Evolutionary conservation across 2,888 invertebrate species (phyloP), one percentile per base, ranked within the genome.

Genomic region (Listrodromus nycthemerus): DNA sequence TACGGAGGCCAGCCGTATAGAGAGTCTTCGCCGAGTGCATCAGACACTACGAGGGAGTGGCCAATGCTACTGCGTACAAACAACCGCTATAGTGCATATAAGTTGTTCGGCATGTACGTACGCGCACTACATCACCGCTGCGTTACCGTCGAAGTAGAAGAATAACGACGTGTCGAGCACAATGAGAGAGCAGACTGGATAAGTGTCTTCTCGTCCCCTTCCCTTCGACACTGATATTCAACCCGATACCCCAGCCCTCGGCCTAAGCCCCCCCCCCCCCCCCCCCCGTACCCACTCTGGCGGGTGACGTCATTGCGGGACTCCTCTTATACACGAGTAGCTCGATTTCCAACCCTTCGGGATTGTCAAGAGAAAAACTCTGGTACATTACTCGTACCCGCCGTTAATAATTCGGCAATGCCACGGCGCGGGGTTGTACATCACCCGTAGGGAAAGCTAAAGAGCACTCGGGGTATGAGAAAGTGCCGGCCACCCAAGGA

Each of bases 121-220:
- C 41, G 41, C 41, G 41, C 41, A 45, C 13, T n/a, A 30, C 16
- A 69, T 61, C 21, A 27, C 19, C n/a, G 50, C 19, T 21, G 33
- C 61, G 66, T 67, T 30, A 66, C 66, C 37, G 66, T 48, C 37
- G 5, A 21, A 63, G 52, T 19, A 45, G 61, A 80, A 75, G 79
- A 84, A 79, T 84, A 82, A 84, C 82, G 70, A 84, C 71, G 82
- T 79, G 84, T 84, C 75, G 82, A 79, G 82, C 73, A 50, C 74
- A 84, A 81, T 61, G 58, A 74, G 41, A 76, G 69, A 52, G 52
- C 82, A 82, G 81, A 79, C 84, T 66, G 82, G 79, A 84, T 82
- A 61, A 80, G 76, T 83, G 76, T 80, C 67, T 27, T 61, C 83
- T 80, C 55, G 58, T 61, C 69, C 52, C 50, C 52, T 71, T 82